A percentile compares a stretch with the other conserved stretches of the same genome.
phyloP scores from a whole-genome alignment of 2,888 invertebrate species.

The Blera fallax region DNA sequence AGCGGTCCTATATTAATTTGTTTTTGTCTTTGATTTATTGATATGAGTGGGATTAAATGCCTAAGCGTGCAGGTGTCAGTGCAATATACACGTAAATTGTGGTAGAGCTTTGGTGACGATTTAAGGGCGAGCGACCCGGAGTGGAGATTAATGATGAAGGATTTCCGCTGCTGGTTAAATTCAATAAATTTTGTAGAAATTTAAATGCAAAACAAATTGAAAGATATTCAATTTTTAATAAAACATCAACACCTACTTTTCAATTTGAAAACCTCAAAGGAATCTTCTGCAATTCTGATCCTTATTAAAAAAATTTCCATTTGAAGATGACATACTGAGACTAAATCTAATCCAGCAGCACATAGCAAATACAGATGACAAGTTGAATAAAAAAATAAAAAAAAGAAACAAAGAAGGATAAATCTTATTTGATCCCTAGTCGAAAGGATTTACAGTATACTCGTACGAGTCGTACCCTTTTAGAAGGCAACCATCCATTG shows the following conservation, averaged over 20 bases:
- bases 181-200: not conserved
- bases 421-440: constrained; percentile 52
- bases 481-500: constrained; percentile 42
- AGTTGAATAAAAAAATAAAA: not conserved
- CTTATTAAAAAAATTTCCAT: constrained; percentile 6
- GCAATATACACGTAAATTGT: constrained; percentile 27
- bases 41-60: constrained; percentile 65
- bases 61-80: constrained; percentile 64
- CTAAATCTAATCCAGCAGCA: constrained; percentile 2
- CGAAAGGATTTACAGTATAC: constrained; percentile 30
- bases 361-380: constrained; percentile 1
- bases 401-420: constrained; percentile 29
- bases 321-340: not conserved
- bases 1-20: constrained; percentile 62
- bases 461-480: constrained; percentile 11
- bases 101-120: constrained; percentile 25
- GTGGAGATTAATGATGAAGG: not conserved
- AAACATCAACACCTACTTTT: not conserved
- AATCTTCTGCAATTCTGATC: not conserved
- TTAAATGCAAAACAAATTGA: not conserved
- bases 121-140: constrained; percentile 19
- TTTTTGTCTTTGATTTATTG: constrained; percentile 69
- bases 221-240: too few relatives aligned
- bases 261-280: not conserved
- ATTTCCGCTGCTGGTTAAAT: not conserved